phyloP scores from a whole-genome alignment of 37 sponge, comb jelly and placozoan species.

The Agelas oroides region DNA sequence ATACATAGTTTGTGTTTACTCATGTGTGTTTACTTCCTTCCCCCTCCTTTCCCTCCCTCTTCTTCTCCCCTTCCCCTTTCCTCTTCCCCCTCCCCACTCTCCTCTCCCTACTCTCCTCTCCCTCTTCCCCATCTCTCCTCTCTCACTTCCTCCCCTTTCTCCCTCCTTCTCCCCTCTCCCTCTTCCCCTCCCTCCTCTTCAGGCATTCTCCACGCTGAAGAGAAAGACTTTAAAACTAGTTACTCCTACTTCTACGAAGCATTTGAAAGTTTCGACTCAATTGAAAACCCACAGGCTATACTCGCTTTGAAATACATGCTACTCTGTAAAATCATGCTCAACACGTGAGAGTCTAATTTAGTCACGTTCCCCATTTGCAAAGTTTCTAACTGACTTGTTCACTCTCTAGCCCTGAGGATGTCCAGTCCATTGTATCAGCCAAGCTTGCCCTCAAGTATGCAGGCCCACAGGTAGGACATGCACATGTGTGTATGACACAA shows the following conservation, averaged over 20 bases:
- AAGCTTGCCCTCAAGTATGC: conserved; percentile 90
- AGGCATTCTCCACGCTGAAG: conserved; percentile 96
- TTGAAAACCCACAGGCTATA: conserved; percentile 79
- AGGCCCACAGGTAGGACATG: conserved; percentile 60
- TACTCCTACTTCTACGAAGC: conserved; percentile 99
- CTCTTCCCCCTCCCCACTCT: conserved; percentile 2
- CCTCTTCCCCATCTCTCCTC: neutral
- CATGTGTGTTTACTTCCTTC: neutral
- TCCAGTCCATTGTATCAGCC: conserved; percentile 88
- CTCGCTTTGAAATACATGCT: conserved; percentile 98
- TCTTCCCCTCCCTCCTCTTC: neutral
- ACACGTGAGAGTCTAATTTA: conserved; percentile 50
- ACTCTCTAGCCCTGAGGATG: conserved; percentile 85
- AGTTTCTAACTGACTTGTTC: neutral
- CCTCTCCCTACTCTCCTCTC: neutral
- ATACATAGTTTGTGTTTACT: too few relatives aligned
- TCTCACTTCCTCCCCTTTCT: too few relatives aligned
- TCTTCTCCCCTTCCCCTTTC: conserved; percentile 1
- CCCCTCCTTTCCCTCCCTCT: conserved; percentile 15
- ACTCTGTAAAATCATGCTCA: conserved; percentile 97
- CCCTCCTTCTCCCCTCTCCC: too few relatives aligned
- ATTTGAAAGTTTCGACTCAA: conserved; percentile 95
- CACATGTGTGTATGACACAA: too few relatives aligned
- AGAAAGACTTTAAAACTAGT: conserved; percentile 97
- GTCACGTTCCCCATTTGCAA: too few relatives aligned